These are phyloP conservation scores for Hermetia illucens DNA, from an alignment of 1,140 invertebrate genomes.

Conservation along the genomic window DNA sequence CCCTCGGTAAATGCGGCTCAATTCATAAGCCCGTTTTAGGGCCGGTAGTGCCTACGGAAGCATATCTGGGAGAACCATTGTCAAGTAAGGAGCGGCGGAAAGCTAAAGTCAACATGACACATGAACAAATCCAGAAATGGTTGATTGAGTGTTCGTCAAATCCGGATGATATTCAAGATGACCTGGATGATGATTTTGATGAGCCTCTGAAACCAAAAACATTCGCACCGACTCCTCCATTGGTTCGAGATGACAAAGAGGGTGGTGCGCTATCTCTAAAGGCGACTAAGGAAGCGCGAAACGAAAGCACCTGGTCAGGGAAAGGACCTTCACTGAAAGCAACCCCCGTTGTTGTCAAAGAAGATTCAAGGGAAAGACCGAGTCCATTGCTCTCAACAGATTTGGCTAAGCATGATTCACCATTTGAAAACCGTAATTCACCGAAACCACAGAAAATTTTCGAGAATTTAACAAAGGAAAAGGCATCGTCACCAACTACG, in stretches of 20 bases:
- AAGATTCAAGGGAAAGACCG: slow-evolving; percentile 5
- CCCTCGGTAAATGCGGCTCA: slow-evolving; percentile 29
- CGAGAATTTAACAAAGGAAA: no score
- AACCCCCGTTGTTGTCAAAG: slow-evolving; percentile 19
- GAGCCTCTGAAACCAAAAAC: slow-evolving; percentile 21
- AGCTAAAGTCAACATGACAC: slow-evolving; percentile 54
- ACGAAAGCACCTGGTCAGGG: slow-evolving; percentile 26
- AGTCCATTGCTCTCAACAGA: no score
- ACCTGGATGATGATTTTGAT: slow-evolving; percentile 33
- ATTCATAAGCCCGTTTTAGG: slow-evolving; percentile 28
- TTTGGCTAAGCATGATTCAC: no score
- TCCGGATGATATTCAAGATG: slow-evolving; percentile 37
- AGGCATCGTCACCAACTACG: no score
- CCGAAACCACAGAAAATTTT: no score
- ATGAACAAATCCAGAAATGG: slow-evolving; percentile 58
- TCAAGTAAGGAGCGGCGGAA: slow-evolving; percentile 36
- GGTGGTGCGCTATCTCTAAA: slow-evolving; percentile 25
- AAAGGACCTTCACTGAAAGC: slow-evolving; percentile 27
- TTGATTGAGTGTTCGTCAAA: slow-evolving; percentile 44
- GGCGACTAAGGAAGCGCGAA: slow-evolving; percentile 22
- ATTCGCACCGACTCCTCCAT: slow-evolving; percentile 17
- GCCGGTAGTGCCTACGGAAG: slow-evolving; percentile 27
- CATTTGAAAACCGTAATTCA: no score
- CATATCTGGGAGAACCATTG: slow-evolving; percentile 24
- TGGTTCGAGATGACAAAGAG: slow-evolving; percentile 19